Percentiles rank a stretch among this genome's conserved stretches.
Evolutionary conservation across 1,140 invertebrate genomes (phyloP).

Genomic region (Lysiphlebus fabarum): DNA sequence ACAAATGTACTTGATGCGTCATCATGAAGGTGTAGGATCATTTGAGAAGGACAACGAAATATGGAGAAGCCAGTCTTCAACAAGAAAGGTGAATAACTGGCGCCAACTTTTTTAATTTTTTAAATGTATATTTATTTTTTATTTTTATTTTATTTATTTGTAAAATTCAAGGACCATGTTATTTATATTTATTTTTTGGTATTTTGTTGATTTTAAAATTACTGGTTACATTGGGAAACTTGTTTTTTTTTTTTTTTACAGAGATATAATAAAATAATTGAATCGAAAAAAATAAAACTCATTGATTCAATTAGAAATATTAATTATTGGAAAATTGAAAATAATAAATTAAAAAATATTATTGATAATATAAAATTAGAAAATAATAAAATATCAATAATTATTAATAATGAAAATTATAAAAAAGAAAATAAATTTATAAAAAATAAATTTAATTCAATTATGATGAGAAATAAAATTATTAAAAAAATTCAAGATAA

Average conservation of each 20-base stretch:
- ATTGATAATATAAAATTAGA: slow-evolving; percentile 17
- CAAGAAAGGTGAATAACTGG: slow-evolving; percentile 24
- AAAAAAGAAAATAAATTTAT: slow-evolving; percentile 21
- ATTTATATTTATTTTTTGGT: background rate
- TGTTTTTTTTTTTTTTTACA: slow-evolving; percentile 26
- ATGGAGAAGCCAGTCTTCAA: slow-evolving; percentile 22
- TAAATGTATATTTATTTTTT: too few species aligned
- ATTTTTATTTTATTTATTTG: background rate
- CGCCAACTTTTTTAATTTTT: slow-evolving; percentile 6
- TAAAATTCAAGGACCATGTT: background rate
- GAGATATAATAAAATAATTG: slow-evolving; percentile 18
- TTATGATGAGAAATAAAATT: slow-evolving; percentile 56
- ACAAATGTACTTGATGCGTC: slow-evolving; percentile 56
- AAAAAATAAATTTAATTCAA: slow-evolving; percentile 52
- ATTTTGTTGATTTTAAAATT: slow-evolving; percentile 3
- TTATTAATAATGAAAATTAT: slow-evolving; percentile 17
- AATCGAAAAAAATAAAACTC: slow-evolving; percentile 8
- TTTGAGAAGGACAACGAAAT: slow-evolving; percentile 26
- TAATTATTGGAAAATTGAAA: slow-evolving; percentile 25
- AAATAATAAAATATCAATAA: background rate
- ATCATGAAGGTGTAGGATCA: slow-evolving; percentile 6
- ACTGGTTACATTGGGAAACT: slow-evolving; percentile 11
- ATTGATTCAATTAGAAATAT: slow-evolving; percentile 4
- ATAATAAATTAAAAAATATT: background rate
- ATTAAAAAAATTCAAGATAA: slow-evolving; percentile 59